Percentiles rank a stretch among this genome's conserved stretches.
phyloP scores from a whole-genome alignment of 2,888 invertebrate genomes.

The Seladonia tumulorum region DNA sequence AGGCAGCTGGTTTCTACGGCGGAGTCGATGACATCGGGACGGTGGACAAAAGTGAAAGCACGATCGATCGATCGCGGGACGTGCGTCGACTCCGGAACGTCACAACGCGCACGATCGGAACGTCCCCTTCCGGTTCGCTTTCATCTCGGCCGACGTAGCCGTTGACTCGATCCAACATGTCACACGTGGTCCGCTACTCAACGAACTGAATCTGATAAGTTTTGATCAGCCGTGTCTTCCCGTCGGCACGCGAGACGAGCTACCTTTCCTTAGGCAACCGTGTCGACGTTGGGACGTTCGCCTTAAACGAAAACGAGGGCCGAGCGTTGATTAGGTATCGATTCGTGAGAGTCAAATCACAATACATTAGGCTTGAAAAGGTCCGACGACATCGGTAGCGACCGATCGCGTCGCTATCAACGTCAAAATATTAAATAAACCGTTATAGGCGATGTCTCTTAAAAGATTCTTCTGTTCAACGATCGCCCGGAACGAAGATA shows the following conservation, averaged over 20 bases:
- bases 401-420: not conserved
- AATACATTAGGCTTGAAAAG: constrained; percentile 16
- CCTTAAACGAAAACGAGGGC: constrained; percentile 28
- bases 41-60: constrained; percentile 75
- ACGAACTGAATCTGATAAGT: constrained; percentile 63
- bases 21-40: constrained; percentile 53
- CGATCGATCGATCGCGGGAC: constrained; percentile 68
- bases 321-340: constrained; percentile 28
- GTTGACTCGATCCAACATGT: constrained; percentile 55
- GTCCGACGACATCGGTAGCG: not conserved
- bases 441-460: not conserved
- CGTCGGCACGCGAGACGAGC: constrained; percentile 47
- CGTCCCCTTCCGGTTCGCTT: constrained; percentile 65
- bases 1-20: constrained; percentile 24
- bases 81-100: constrained; percentile 66
- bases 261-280: constrained; percentile 37
- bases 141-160: constrained; percentile 55
- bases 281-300: constrained; percentile 33
- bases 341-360: constrained; percentile 38
- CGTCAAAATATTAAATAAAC: not conserved
- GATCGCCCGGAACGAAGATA: not conserved
- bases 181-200: constrained; percentile 54
- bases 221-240: constrained; percentile 52
- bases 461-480: not conserved
- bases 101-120: constrained; percentile 60